These are phyloP conservation scores for Eristalis intricaria DNA, from an alignment of 2,888 invertebrate species.

Conservation along the genomic window DNA sequence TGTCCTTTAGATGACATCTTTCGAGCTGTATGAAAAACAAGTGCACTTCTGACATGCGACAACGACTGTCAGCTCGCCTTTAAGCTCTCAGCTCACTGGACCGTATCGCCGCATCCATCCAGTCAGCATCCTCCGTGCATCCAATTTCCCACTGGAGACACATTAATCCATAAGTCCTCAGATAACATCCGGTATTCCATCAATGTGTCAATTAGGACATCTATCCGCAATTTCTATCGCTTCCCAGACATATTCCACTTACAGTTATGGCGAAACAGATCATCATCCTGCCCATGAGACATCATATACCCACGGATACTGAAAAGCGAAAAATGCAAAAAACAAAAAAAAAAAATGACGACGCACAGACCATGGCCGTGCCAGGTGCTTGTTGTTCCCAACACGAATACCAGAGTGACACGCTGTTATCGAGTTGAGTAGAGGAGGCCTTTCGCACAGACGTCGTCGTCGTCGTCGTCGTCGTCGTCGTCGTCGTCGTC, in stretches of 20 bases:
- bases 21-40: too few species aligned
- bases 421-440: slow-evolving; percentile 50
- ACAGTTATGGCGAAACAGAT: slow-evolving; percentile 5
- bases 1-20: too few species aligned
- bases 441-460: slow-evolving; percentile 22
- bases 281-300: slow-evolving; percentile 16
- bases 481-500: too few species aligned
- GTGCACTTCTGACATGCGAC: too few species aligned
- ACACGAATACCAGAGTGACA: slow-evolving; percentile 60
- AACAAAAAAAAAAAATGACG: slow-evolving; percentile 4
- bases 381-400: slow-evolving; percentile 49
- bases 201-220: slow-evolving; percentile 59
- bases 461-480: too few species aligned
- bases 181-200: slow-evolving; percentile 62
- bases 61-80: too few species aligned
- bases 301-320: not conserved
- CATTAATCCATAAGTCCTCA: slow-evolving; percentile 47
- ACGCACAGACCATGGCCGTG: slow-evolving; percentile 10
- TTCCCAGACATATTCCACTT: slow-evolving; percentile 44
- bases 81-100: not conserved
- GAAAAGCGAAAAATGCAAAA: not conserved
- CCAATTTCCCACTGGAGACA: not conserved
- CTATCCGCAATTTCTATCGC: slow-evolving; percentile 54
- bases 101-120: not conserved
- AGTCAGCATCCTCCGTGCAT: not conserved